These are phyloP conservation scores for Ranitomeya variabilis DNA, from an alignment of 2,113 vertebrate species.

Conservation along the genomic window DNA sequence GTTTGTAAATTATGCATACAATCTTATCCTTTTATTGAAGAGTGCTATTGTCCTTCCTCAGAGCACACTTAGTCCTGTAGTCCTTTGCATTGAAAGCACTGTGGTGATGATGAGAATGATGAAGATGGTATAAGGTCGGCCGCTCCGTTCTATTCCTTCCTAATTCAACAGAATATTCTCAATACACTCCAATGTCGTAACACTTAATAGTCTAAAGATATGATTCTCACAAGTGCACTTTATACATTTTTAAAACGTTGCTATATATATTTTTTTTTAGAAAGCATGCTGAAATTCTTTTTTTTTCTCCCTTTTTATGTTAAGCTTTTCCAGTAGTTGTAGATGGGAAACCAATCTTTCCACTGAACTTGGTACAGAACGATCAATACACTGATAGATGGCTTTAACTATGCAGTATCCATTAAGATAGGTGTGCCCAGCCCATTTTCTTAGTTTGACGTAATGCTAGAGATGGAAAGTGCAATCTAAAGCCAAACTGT, in stretches of 20 bases:
- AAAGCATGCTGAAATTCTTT: constrained; percentile 1
- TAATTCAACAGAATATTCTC: neutral
- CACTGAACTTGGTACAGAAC: constrained; percentile 44
- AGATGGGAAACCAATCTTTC: constrained; percentile 35
- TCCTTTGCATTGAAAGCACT: constrained; percentile 28
- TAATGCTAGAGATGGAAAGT: constrained; percentile 49
- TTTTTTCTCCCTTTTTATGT: neutral
- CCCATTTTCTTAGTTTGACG: constrained; percentile 48
- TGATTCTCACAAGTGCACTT: neutral
- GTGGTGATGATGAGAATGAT: neutral
- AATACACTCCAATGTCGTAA: neutral
- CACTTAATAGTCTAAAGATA: constrained; percentile 36
- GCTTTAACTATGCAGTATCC: constrained; percentile 36
- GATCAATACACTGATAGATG: constrained; percentile 51
- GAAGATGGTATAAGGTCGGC: constrained; percentile 6
- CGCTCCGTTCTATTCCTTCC: neutral
- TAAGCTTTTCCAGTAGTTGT: constrained; percentile 34
- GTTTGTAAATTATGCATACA: constrained; percentile 57
- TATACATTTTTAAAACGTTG: constrained; percentile 34
- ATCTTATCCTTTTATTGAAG: constrained; percentile 12
- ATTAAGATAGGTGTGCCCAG: constrained; percentile 35
- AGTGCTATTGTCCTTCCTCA: constrained; percentile 11
- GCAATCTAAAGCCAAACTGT: constrained; percentile 29
- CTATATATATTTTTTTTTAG: neutral
- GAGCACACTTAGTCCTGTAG: constrained; percentile 32